Conservation (phyloP, 2,888 invertebrate genomes). For the Hirtodrosophila alboralis region DNA sequence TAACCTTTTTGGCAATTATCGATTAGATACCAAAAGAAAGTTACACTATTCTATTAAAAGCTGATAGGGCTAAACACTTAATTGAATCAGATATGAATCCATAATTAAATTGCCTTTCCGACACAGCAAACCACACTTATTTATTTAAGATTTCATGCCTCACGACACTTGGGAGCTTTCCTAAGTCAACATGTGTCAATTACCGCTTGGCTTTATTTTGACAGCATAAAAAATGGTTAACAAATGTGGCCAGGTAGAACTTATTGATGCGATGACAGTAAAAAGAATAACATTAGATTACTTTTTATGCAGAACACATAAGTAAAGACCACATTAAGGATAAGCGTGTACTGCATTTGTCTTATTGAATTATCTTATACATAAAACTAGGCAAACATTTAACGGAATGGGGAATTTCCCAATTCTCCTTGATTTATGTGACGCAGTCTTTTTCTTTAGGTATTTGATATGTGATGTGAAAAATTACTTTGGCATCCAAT, state of each 20-base stretch:
- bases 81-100: conserved; percentile 6
- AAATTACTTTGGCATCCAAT: conserved; percentile 50
- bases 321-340: no score
- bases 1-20: no score
- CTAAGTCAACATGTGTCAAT: conserved; percentile 71
- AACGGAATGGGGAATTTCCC: neutral
- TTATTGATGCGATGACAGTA: conserved; percentile 5
- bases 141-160: conserved; percentile 31
- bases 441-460: conserved; percentile 1
- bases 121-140: conserved; percentile 14
- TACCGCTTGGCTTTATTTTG: conserved; percentile 69
- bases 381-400: conserved; percentile 1
- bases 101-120: conserved; percentile 9
- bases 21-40: no score
- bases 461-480: conserved; percentile 22
- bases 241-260: conserved; percentile 9
- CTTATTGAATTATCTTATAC: neutral
- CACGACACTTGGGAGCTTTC: conserved; percentile 26
- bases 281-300: conserved; percentile 19
- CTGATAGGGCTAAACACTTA: no score
- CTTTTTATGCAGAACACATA: conserved; percentile 2
- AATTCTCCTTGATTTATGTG: conserved; percentile 32
- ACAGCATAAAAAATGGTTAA: conserved; percentile 60
- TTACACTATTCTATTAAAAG: no score
- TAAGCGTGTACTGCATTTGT: conserved; percentile 10